A percentile compares a stretch with the other conserved stretches of the same genome.
Conservation (phyloP, 2,797 vertebrate species). For the Anguilla megastoma region DNA sequence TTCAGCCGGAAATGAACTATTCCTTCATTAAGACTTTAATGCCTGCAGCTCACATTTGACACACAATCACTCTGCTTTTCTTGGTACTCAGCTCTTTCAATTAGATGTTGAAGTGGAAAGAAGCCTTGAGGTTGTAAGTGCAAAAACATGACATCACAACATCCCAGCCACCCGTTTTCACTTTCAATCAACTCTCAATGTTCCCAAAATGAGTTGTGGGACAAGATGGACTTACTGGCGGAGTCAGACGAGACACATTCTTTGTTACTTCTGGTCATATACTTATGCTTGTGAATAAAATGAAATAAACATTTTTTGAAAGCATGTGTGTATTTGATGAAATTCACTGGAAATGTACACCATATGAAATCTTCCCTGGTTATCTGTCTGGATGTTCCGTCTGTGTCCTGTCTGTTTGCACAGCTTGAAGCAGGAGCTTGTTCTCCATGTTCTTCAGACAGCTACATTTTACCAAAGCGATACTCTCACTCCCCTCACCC, state of each 20-base stretch:
- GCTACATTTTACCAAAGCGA: conserved; percentile 7
- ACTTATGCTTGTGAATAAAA: neutral
- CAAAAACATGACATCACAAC: conserved; percentile 25
- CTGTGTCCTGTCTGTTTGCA: neutral
- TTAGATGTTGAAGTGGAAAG: conserved; percentile 31
- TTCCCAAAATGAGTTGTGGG: conserved; percentile 30
- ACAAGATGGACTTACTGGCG: conserved; percentile 22
- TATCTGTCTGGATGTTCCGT: neutral
- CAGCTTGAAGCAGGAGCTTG: neutral
- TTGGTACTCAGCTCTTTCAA: conserved; percentile 33
- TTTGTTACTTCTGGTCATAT: conserved; percentile 19
- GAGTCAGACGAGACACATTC: conserved; percentile 26
- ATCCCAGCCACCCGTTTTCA: neutral
- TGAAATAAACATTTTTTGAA: neutral
- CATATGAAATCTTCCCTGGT: neutral
- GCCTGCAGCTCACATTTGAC: conserved; percentile 33
- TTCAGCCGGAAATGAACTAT: neutral
- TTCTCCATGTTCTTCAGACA: conserved; percentile 14
- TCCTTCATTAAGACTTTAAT: conserved; percentile 33
- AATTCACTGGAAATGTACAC: neutral
- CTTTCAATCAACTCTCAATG: conserved; percentile 43
- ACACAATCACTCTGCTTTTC: conserved; percentile 35
- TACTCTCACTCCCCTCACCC: neutral
- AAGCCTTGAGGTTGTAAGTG: conserved; percentile 27
- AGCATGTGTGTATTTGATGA: neutral